phyloP scores from a whole-genome alignment of 2,888 invertebrate genomes.

The Entomobrya proxima region DNA sequence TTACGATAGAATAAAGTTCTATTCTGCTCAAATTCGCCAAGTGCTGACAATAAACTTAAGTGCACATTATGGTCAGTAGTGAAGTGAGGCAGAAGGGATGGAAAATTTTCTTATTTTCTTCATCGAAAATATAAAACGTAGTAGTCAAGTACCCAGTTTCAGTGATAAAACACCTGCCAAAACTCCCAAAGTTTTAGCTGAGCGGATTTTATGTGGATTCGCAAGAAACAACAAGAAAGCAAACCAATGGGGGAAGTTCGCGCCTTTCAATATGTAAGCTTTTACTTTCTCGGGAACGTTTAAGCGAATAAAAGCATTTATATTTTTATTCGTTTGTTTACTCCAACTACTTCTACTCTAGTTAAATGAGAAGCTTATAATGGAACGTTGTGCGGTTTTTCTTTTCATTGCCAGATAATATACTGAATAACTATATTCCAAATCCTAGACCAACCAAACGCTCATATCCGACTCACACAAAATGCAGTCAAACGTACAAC shows the following conservation, averaged over 20 bases:
- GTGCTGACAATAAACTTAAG: conserved; percentile 28
- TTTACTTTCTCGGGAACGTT: neutral
- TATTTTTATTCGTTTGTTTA: neutral
- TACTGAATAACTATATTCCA: neutral
- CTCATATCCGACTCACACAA: neutral
- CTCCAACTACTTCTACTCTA: no score
- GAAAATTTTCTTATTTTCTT: neutral
- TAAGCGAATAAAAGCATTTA: neutral
- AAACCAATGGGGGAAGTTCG: neutral
- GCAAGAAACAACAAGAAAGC: neutral
- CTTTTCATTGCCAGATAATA: neutral
- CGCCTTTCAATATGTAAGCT: neutral
- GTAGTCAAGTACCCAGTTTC: neutral
- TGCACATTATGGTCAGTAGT: conserved; percentile 26
- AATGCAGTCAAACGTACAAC: conserved; percentile 8
- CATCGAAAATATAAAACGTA: neutral
- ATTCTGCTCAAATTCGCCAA: neutral
- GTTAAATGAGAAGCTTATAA: neutral
- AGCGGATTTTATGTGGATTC: no score
- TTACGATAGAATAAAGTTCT: conserved; percentile 30
- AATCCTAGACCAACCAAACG: neutral
- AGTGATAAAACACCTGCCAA: conserved; percentile 39
- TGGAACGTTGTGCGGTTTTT: neutral
- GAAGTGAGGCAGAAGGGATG: neutral
- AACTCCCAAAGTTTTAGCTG: conserved; percentile 1